Conservation (phyloP, 2,113 vertebrate species). For the Narcine bancroftii region DNA sequence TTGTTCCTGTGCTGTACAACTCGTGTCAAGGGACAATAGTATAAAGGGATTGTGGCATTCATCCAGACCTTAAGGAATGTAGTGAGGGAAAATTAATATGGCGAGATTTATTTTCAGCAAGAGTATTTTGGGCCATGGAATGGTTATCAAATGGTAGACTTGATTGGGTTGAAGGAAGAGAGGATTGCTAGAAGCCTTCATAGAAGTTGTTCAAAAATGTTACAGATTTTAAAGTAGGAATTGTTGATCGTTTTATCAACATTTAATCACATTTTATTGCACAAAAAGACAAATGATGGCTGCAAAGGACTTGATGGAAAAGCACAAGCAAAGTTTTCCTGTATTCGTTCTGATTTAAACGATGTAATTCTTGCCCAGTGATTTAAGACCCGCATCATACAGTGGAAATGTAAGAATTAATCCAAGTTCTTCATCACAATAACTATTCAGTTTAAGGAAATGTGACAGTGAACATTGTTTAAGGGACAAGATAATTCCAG, state of each 20-base stretch:
- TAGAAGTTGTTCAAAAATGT: background rate
- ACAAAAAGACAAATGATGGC: background rate
- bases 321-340: background rate
- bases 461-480: no score
- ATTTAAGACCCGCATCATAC: background rate
- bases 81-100: background rate
- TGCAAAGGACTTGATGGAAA: background rate
- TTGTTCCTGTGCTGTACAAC: no score
- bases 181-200: background rate
- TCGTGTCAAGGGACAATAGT: background rate
- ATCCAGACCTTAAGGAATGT: background rate
- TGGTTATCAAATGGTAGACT: background rate
- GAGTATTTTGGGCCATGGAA: background rate
- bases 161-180: no score
- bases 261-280: background rate
- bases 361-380: background rate
- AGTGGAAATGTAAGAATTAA: background rate
- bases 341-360: background rate
- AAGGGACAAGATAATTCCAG: background rate
- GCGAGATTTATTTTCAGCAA: background rate
- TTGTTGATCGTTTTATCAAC: background rate
- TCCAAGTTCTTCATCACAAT: background rate
- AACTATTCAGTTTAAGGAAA: background rate
- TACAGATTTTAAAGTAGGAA: background rate
- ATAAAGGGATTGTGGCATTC: background rate